Evolutionary conservation across 2,797 vertebrate species (phyloP).

Genomic region (Muscicapa striata): DNA sequence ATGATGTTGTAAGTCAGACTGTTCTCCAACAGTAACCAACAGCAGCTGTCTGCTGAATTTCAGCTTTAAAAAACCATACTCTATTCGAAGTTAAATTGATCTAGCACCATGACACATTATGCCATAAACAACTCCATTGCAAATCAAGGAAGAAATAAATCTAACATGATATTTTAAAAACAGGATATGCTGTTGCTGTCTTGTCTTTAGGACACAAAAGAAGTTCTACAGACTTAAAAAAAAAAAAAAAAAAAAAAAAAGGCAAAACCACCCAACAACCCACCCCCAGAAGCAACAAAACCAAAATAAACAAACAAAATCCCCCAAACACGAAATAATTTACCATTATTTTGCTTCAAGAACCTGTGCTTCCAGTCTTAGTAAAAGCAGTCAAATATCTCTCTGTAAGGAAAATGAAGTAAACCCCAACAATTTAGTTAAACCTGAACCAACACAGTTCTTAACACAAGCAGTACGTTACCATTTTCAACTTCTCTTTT

Average conservation of each 20-base stretch:
- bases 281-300: neutral
- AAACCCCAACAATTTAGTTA: neutral
- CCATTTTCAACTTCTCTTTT: constrained; percentile 94
- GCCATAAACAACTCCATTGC: neutral
- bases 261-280: too few species aligned
- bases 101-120: neutral
- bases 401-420: neutral
- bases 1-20: neutral
- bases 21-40: neutral
- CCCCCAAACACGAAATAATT: neutral
- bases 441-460: neutral
- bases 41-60: neutral
- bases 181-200: neutral
- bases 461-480: constrained; percentile 50
- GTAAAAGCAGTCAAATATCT: neutral
- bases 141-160: neutral
- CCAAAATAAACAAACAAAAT: neutral
- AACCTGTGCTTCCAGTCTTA: constrained; percentile 6
- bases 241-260: neutral
- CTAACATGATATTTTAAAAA: neutral
- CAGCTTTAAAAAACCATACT: neutral
- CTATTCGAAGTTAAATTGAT: neutral
- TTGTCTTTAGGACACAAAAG: neutral
- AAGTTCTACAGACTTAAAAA: neutral
- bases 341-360: neutral